Conservation (phyloP, 2,797 vertebrate genomes). For the Helicolenus hilgendorfi region DNA sequence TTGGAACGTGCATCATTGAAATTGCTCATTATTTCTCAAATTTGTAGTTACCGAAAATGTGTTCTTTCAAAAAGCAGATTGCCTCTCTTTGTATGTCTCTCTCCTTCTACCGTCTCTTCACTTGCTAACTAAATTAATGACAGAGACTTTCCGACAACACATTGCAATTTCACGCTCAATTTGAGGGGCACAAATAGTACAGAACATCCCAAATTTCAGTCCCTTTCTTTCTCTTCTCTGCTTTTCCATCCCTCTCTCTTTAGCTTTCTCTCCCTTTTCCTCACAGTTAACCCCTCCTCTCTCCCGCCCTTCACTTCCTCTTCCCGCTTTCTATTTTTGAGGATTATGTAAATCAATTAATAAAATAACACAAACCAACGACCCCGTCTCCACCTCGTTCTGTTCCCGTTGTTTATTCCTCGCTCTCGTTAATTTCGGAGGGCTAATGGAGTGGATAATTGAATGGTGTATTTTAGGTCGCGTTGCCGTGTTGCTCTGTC, state of each 20-base stretch:
- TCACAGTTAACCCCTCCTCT: neutral
- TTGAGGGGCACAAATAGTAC: constrained; percentile 83
- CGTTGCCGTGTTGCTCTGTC: constrained; percentile 29
- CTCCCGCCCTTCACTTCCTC: constrained; percentile 1
- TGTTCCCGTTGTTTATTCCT: constrained; percentile 55
- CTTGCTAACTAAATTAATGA: constrained; percentile 83
- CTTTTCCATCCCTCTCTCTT: constrained; percentile 7
- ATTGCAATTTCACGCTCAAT: constrained; percentile 89
- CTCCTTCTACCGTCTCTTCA: constrained; percentile 20
- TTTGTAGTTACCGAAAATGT: constrained; percentile 23
- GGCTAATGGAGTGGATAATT: constrained; percentile 76
- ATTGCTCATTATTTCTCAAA: constrained; percentile 58
- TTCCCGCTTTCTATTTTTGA: constrained; percentile 21
- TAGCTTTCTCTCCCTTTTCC: neutral
- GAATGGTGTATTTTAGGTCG: constrained; percentile 60
- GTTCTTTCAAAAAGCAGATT: constrained; percentile 7
- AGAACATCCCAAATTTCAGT: constrained; percentile 41
- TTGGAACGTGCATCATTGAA: neutral
- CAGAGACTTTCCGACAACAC: constrained; percentile 73
- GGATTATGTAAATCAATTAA: constrained; percentile 76
- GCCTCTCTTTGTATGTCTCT: neutral
- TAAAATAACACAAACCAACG: constrained; percentile 60
- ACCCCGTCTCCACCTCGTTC: constrained; percentile 26
- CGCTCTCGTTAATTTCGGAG: constrained; percentile 48
- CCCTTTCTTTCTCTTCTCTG: constrained; percentile 13